phyloP scores from a whole-genome alignment of 2,113 vertebrate genomes.

The Trogon surrucura region DNA sequence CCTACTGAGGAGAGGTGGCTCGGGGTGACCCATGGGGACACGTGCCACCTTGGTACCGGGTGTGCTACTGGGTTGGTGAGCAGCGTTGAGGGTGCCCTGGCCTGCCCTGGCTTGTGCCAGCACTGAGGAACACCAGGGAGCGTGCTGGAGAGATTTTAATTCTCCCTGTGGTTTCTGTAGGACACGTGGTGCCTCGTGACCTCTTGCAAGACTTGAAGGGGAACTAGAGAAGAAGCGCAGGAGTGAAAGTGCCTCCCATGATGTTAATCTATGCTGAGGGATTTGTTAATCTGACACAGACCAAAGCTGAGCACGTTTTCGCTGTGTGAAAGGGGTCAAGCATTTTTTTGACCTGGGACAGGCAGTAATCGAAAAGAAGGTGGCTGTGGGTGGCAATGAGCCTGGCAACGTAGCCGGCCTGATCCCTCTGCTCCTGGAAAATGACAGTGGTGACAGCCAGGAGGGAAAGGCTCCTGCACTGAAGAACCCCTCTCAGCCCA shows the following conservation, averaged over 20 bases:
- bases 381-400: neutral
- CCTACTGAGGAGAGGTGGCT: neutral
- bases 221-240: neutral
- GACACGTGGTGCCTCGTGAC: neutral
- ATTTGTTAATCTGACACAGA: neutral
- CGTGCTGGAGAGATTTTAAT: neutral
- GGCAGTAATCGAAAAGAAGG: neutral
- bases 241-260: rapidly evolving
- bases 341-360: neutral
- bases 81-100: neutral
- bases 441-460: neutral
- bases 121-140: rapidly evolving
- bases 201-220: neutral
- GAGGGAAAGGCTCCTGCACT: neutral
- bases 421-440: neutral
- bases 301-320: neutral
- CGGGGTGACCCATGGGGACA: too few relatives aligned
- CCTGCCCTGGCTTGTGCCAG: neutral
- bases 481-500: neutral
- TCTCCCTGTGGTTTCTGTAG: neutral
- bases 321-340: neutral
- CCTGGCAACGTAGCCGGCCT: neutral
- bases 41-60: neutral
- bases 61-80: neutral
- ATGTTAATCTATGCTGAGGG: neutral